Conservation (phyloP, 1,140 invertebrate species). For the Nylanderia fulva region DNA sequence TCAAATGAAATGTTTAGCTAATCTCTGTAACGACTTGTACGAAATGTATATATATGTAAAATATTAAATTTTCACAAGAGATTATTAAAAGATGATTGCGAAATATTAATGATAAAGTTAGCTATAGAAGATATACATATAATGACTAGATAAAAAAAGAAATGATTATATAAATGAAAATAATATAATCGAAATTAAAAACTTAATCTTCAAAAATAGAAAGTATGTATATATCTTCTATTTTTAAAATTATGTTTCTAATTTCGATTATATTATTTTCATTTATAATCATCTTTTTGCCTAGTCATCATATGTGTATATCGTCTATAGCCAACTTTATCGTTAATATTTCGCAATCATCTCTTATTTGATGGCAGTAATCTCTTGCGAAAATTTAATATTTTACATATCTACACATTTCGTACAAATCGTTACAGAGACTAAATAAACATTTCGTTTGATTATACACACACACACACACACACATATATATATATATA, state of each 20-base stretch:
- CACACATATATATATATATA: too few species aligned
- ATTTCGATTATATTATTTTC: neutral
- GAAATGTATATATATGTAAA: neutral
- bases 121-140: neutral
- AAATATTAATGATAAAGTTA: neutral
- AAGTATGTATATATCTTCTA: neutral
- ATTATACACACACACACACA: too few species aligned
- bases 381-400: neutral
- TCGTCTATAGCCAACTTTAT: neutral
- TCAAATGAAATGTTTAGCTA: neutral
- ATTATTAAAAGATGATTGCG: neutral
- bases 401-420: neutral
- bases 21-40: neutral
- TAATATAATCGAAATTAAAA: constrained; percentile 3
- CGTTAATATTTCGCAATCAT: neutral
- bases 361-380: too few species aligned
- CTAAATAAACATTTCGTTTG: neutral
- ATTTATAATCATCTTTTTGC: neutral
- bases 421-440: neutral
- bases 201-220: neutral
- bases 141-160: neutral
- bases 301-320: neutral
- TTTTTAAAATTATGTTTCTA: neutral
- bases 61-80: constrained; percentile 4
- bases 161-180: neutral